phyloP scores from a whole-genome alignment of 2,888 invertebrate species.

The Caenorhabditis sp. region DNA sequence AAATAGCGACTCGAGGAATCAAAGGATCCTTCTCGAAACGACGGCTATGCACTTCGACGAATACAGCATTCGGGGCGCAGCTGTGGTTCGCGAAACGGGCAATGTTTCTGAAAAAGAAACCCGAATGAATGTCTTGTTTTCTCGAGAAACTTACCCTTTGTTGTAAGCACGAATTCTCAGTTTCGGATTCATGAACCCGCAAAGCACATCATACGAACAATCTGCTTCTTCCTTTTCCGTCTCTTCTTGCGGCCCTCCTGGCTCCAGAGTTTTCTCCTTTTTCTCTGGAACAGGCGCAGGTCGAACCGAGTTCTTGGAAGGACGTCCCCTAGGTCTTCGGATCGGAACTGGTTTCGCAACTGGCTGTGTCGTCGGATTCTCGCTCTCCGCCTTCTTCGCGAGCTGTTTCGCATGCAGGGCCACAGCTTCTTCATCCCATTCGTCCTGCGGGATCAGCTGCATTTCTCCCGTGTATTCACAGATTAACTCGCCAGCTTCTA shows the following conservation, averaged over 20 bases:
- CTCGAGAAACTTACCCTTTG: slow-evolving; percentile 9
- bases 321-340: too few relatives aligned
- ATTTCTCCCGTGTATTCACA: slow-evolving; percentile 32
- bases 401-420: too few relatives aligned
- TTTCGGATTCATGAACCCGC: not conserved
- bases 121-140: not conserved
- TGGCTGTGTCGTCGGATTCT: too few relatives aligned
- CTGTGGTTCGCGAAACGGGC: slow-evolving; percentile 42
- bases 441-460: not conserved
- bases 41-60: slow-evolving; percentile 30
- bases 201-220: slow-evolving; percentile 9
- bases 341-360: too few relatives aligned
- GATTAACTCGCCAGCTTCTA: slow-evolving; percentile 23
- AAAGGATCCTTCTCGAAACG: not conserved
- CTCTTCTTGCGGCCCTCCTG: too few relatives aligned
- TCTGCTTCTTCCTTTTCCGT: not conserved
- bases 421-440: not conserved
- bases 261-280: too few relatives aligned
- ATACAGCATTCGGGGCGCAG: slow-evolving; percentile 20
- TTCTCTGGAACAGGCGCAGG: too few relatives aligned
- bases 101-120: slow-evolving; percentile 22
- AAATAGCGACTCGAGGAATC: slow-evolving; percentile 31
- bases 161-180: slow-evolving; percentile 13
- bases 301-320: too few relatives aligned
- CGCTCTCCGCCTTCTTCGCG: too few relatives aligned